Evolutionary conservation across 2,113 vertebrate genomes (phyloP), one percentile per base, ranked within the genome.

Genomic region (Picathartes gymnocephalus): DNA sequence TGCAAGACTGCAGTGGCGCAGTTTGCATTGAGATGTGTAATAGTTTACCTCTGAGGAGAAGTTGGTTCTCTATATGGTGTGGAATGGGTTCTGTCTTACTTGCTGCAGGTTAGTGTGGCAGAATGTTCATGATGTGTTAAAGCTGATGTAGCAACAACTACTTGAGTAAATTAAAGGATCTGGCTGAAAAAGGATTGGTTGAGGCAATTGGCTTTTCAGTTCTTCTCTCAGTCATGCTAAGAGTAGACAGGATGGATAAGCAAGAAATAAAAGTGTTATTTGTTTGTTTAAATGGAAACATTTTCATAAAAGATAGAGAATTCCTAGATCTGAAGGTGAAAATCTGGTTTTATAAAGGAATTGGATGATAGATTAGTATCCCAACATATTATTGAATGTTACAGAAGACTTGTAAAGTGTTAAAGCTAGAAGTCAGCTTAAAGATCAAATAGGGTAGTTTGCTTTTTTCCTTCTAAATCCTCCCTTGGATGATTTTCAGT

Each of bases 91-190:
- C 31, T 1, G 1, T 60, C 30, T 53, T 78, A 15, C 16, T 18
- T 66, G 14, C 35, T 65, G 24, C 11, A 4, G 33, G 31, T 66
- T 21, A 50, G 44, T 0, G 0, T 37, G 21, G 56, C 21, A 27
- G 21, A 28, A 40, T 73, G 31, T 35, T 90, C 12, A 15, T n/a
- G 25, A 7, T 57, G 17, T 28, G 7, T 50, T 80, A 58, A 71
- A 48, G 30, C 39, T 91, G 28, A 48, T 50, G n/a, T 37, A 70
- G 27, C 24, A 82, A 15, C 22, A 69, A 4, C 14, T 48, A 17
- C 21, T 44, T 62, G 4, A 69, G 45, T 21, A 84, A 51, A 78
- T 69, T 22, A 73, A 84, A 73, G 27, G 7, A 44, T 61, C 21
- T 71, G 39, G 27, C 24, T 86, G 48, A 10, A 31, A 24, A 42